Base-by-base conservation (phyloP, 2,797 vertebrate genomes). In the Ctenopoma multispine region DNA sequence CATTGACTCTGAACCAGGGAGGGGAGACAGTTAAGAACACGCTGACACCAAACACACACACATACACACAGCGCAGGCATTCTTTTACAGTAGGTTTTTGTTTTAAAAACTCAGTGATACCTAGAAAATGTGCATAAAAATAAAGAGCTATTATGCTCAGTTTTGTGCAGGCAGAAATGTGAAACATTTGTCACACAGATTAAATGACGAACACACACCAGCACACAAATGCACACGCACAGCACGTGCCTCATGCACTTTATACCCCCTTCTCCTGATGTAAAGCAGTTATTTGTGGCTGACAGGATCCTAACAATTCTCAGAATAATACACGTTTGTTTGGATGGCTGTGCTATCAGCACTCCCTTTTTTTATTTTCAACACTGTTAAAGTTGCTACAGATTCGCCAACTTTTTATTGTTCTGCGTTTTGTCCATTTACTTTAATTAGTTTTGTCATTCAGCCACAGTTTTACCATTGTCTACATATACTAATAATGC, bases 321-420 rank as follows among this genome's bases (percentile, higher is more conserved):
- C 79, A 72, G 85, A 87, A 92, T 91, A 94, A 92, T 90, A 86
- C 79, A 77, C 73, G 46, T 92, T 90, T 93, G 92, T 93, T 88
- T 87, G 85, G 85, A 85, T 86, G 90, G 89, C 86, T 90, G 83
- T 77, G 50, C 79, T 85, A 90, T 89, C 92, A 93, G 90, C 89
- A 69, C 80, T 83, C 72, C 77, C 82, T 91, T 92, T 94, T 79
- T 92, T 93, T 81, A 82, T 79, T 74, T 78, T 70, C 81, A 77
- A 80, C 88, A 90, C 89, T 88, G 89, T 90, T 81, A 77, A 80
- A 89, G 79, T 91, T 67, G 63, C 81, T 84, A 80, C 88, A 87
- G 82, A 91, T 86, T 85, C 85, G 87, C 82, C 89, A 85, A 61
- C 69, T 82, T 71, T 87, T 86, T 87, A 87, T 89, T 89, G 78